Percentiles rank a stretch among this genome's conserved stretches.
Conservation (phyloP, 1,140 invertebrate genomes). For the Tetranychus urticae region DNA sequence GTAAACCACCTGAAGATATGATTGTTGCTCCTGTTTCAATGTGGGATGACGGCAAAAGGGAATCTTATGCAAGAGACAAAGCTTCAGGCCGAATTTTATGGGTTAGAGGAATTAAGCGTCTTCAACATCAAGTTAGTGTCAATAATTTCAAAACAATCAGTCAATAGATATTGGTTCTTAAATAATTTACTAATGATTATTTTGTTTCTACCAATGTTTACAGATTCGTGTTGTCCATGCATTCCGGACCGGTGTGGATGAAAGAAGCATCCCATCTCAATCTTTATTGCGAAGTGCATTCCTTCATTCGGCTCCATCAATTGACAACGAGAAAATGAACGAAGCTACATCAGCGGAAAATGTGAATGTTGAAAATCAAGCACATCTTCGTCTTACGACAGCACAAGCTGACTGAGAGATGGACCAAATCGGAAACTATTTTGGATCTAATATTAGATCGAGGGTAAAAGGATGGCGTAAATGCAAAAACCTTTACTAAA, state of each 20-base stretch:
- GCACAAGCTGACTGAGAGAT: too few species aligned
- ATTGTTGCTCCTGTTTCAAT: slow-evolving; percentile 50
- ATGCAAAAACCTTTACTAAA: too few species aligned
- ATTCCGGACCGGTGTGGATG: background rate
- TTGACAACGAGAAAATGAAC: background rate
- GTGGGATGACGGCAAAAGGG: slow-evolving; percentile 65
- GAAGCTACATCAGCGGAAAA: too few species aligned
- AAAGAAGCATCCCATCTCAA: background rate
- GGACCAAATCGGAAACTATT: too few species aligned
- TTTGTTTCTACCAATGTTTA: slow-evolving; percentile 5
- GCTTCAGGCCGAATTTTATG: slow-evolving; percentile 92
- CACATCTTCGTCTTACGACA: too few species aligned
- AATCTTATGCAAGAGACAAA: slow-evolving; percentile 57
- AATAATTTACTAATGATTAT: slow-evolving; percentile 4
- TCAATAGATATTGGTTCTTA: too few species aligned
- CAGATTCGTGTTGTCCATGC: slow-evolving; percentile 8
- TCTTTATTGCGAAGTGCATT: background rate
- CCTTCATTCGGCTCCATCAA: background rate
- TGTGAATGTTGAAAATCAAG: too few species aligned
- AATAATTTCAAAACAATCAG: slow-evolving; percentile 7
- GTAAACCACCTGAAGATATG: slow-evolving; percentile 52
- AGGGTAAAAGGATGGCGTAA: too few species aligned
- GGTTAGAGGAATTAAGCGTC: slow-evolving; percentile 88
- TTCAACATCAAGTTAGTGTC: slow-evolving; percentile 91
- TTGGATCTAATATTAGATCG: too few species aligned